Conservation (phyloP, 2,113 vertebrate genomes). For the Lutjanus erythropterus region DNA sequence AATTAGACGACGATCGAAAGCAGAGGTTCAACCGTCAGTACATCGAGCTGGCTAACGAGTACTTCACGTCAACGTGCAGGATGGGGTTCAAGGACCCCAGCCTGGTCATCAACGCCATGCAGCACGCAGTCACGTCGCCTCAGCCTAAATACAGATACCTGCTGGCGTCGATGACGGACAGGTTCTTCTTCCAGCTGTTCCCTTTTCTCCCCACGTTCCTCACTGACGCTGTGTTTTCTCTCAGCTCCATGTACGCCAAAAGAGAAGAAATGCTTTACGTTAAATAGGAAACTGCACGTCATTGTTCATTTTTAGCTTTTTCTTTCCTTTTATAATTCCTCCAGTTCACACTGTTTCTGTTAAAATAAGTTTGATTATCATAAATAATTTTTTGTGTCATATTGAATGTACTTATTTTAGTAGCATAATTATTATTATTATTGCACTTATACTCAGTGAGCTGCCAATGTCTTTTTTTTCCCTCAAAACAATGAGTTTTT, state of each 20-base stretch:
- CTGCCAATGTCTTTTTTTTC: no score
- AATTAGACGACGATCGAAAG: slow-evolving; percentile 77
- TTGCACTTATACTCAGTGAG: no score
- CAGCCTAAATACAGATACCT: slow-evolving; percentile 82
- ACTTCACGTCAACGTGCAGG: slow-evolving; percentile 70
- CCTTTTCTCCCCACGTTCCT: slow-evolving; percentile 62
- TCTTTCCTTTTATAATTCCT: no score
- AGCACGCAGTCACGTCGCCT: slow-evolving; percentile 81
- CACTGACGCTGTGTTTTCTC: slow-evolving; percentile 61
- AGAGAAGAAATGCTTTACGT: slow-evolving; percentile 70
- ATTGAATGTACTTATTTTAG: no score
- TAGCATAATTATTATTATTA: no score
- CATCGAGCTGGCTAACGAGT: slow-evolving; percentile 76
- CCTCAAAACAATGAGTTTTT: no score
- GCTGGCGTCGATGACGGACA: slow-evolving; percentile 60
- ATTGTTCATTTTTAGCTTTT: no score
- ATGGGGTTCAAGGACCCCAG: slow-evolving; percentile 71
- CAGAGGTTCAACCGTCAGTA: slow-evolving; percentile 80
- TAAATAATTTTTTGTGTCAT: no score
- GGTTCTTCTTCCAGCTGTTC: slow-evolving; percentile 65
- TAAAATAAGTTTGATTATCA: no score
- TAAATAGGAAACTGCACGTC: no score
- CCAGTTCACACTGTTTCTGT: no score
- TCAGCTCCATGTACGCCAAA: slow-evolving; percentile 69
- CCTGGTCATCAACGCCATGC: slow-evolving; percentile 81